phyloP scores from a whole-genome alignment of 2,797 vertebrate species.

The Notolabrus celidotus region DNA sequence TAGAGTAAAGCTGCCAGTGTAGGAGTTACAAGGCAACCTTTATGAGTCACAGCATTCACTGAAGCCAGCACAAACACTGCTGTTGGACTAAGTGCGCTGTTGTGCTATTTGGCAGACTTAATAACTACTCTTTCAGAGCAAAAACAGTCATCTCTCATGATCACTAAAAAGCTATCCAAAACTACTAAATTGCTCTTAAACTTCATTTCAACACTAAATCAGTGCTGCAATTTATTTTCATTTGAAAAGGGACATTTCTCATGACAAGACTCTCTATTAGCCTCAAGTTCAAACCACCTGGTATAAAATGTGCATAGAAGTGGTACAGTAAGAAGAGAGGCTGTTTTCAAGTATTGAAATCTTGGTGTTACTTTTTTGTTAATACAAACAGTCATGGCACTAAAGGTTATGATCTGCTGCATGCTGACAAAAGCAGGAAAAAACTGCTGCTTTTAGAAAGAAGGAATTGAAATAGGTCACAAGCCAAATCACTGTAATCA shows the following conservation, averaged over 20 bases:
- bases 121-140: slow-evolving; percentile 60
- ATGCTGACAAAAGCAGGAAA: slow-evolving; percentile 31
- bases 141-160: slow-evolving; percentile 68
- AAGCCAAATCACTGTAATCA: slow-evolving; percentile 8
- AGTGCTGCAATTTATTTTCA: slow-evolving; percentile 31
- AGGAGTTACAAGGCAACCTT: slow-evolving; percentile 65
- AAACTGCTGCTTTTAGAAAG: slow-evolving; percentile 25
- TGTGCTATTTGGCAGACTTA: slow-evolving; percentile 70
- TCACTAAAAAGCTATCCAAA: slow-evolving; percentile 61
- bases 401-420: slow-evolving; percentile 18
- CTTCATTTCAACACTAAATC: slow-evolving; percentile 45
- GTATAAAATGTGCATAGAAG: slow-evolving; percentile 1
- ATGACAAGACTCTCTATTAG: slow-evolving; percentile 17
- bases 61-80: slow-evolving; percentile 71
- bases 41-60: slow-evolving; percentile 69
- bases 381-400: slow-evolving; percentile 15
- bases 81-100: slow-evolving; percentile 58
- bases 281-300: slow-evolving; percentile 14
- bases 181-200: slow-evolving; percentile 58
- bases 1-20: slow-evolving; percentile 53
- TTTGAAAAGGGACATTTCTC: slow-evolving; percentile 22
- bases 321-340: not conserved
- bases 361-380: slow-evolving; percentile 29
- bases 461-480: slow-evolving; percentile 22
- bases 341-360: slow-evolving; percentile 7